Percentiles rank a stretch among this genome's conserved stretches.
phyloP scores from a whole-genome alignment of 2,888 invertebrate species.

The Leptogaster cylindrica region DNA sequence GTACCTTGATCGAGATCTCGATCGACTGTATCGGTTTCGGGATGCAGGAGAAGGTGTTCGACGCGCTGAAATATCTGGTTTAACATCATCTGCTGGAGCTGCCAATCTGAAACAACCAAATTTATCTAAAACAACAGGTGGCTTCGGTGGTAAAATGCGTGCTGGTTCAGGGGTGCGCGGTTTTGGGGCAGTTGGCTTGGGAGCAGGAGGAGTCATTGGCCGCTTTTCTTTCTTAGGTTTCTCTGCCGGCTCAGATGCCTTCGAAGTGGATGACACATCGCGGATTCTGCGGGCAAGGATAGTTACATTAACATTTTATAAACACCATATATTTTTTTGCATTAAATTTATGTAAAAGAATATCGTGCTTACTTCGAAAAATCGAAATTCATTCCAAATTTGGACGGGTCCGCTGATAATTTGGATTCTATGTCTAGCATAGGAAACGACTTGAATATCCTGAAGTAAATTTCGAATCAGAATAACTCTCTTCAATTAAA shows the following conservation, averaged over 20 bases:
- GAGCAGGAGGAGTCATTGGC: constrained; percentile 31
- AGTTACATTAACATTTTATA: neutral
- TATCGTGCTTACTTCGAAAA: constrained; percentile 3
- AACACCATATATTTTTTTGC: neutral
- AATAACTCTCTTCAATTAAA: constrained; percentile 33
- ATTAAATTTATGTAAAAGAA: neutral
- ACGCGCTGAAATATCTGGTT: constrained; percentile 34
- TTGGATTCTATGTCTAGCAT: constrained; percentile 66
- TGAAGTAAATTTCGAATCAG: constrained; percentile 52
- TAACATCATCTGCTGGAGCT: constrained; percentile 62
- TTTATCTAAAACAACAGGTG: constrained; percentile 72
- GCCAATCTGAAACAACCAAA: constrained; percentile 75
- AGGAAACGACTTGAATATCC: constrained; percentile 72
- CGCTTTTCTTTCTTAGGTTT: constrained; percentile 33
- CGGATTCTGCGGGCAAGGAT: neutral
- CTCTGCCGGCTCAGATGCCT: constrained; percentile 49
- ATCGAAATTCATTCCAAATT: constrained; percentile 58
- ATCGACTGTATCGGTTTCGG: constrained; percentile 40
- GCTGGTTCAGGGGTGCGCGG: constrained; percentile 59
- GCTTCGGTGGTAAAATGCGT: constrained; percentile 51
- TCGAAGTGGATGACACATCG: constrained; percentile 29
- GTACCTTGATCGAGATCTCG: constrained; percentile 45
- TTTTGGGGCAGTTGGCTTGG: constrained; percentile 46
- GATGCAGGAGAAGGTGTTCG: constrained; percentile 49
- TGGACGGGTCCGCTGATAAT: constrained; percentile 53